phyloP scores from a whole-genome alignment of 2,113 vertebrate species.

The Tragulus kanchil region DNA sequence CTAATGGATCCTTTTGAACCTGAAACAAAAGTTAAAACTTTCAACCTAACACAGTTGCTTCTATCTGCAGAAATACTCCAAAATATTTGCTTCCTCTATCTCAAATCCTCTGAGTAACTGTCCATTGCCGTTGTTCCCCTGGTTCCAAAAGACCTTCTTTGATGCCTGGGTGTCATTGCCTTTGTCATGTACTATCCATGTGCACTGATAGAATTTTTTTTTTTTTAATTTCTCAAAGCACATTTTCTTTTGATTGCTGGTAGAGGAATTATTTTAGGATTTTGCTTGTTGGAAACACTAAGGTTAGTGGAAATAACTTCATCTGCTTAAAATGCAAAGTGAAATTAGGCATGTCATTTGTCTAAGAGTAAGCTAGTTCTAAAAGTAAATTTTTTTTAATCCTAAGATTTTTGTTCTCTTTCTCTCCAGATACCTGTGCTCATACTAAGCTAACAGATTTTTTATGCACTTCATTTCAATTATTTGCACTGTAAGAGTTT shows the following conservation, averaged over 20 bases:
- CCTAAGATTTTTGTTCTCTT: neutral
- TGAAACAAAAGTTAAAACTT: too few species aligned
- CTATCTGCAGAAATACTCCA: neutral
- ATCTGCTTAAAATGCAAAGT: neutral
- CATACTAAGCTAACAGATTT: neutral
- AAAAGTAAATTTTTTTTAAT: neutral
- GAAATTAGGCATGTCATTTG: neutral
- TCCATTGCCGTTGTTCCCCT: neutral
- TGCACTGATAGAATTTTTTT: neutral
- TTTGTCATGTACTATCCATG: neutral
- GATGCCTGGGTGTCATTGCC: too few species aligned
- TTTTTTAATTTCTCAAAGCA: neutral
- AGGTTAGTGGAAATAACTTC: neutral
- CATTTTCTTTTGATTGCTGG: neutral
- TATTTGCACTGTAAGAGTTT: neutral
- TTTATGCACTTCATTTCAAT: neutral
- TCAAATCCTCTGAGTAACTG: too few species aligned
- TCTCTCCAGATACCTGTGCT: neutral
- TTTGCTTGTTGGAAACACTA: neutral
- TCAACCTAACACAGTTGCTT: too few species aligned
- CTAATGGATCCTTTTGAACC: too few species aligned
- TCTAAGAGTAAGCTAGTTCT: neutral
- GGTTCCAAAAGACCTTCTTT: neutral
- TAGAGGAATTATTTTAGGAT: neutral
- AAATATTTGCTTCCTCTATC: neutral